Percentiles rank a stretch among this genome's conserved stretches.
Evolutionary conservation across 2,113 vertebrate genomes (phyloP).

Genomic region (Nothobranchius kuhntae): DNA sequence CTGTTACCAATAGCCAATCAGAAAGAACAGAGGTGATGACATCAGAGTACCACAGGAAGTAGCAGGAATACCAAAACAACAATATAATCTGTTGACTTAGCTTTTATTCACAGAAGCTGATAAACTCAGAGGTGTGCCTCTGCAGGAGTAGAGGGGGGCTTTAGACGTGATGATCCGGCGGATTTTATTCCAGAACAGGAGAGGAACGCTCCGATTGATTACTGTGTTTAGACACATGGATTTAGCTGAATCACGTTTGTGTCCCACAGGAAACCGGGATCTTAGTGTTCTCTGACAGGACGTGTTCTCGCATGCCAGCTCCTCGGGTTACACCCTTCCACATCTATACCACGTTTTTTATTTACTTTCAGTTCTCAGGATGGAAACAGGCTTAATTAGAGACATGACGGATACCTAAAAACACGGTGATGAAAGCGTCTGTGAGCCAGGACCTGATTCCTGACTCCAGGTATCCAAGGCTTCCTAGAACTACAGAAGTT

Average conservation of each 20-base stretch:
- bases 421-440: constrained; percentile 15
- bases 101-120: no score
- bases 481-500: constrained; percentile 43
- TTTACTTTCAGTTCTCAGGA: constrained; percentile 24
- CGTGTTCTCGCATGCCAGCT: constrained; percentile 62
- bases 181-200: no score
- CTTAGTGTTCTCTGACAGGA: constrained; percentile 44
- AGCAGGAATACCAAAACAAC: no score
- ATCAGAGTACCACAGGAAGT: no score
- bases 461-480: constrained; percentile 47
- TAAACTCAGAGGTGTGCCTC: no score
- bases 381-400: constrained; percentile 38
- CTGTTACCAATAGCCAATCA: no score
- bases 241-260: constrained; percentile 60
- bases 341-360: constrained; percentile 32
- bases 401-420: constrained; percentile 3
- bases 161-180: no score
- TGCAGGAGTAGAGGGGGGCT: no score
- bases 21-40: no score
- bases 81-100: no score
- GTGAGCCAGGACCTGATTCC: constrained; percentile 18
- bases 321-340: constrained; percentile 58
- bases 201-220: neutral
- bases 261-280: constrained; percentile 58
- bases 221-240: constrained; percentile 10